Percentiles rank a stretch among this genome's conserved stretches.
Conservation (phyloP, 2,113 vertebrate genomes). For the Saccopteryx leptura region DNA sequence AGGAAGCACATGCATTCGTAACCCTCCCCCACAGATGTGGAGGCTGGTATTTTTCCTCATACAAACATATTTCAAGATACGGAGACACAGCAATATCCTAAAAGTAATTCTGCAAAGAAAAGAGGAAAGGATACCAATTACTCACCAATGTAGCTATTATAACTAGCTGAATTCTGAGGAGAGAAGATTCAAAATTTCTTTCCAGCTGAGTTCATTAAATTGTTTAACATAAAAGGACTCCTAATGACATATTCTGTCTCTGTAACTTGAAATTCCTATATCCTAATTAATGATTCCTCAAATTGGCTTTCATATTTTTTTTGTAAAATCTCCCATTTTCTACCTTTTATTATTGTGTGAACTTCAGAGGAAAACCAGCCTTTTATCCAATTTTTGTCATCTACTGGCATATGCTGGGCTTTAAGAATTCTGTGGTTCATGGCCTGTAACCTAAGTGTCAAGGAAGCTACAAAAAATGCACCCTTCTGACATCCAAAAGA, state of each 20-base stretch:
- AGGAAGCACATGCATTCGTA: not conserved
- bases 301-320: not conserved
- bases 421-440: not conserved
- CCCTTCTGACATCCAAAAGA: not conserved
- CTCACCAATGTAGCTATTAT: not conserved
- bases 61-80: not conserved
- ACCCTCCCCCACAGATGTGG: rapidly evolving
- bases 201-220: not conserved
- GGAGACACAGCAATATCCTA: not conserved
- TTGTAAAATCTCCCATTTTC: not conserved
- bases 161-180: not conserved
- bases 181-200: not conserved
- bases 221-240: not conserved
- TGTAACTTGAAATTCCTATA: not conserved
- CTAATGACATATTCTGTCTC: not conserved
- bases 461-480: not conserved
- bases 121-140: not conserved
- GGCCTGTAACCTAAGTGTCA: not conserved
- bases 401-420: not conserved
- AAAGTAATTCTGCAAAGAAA: not conserved
- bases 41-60: not conserved
- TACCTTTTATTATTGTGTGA: not conserved
- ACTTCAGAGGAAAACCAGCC: not conserved
- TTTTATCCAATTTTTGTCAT: not conserved
- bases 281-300: not conserved